Conservation (phyloP, 2,888 invertebrate genomes). For the Leptogaster cylindrica region DNA sequence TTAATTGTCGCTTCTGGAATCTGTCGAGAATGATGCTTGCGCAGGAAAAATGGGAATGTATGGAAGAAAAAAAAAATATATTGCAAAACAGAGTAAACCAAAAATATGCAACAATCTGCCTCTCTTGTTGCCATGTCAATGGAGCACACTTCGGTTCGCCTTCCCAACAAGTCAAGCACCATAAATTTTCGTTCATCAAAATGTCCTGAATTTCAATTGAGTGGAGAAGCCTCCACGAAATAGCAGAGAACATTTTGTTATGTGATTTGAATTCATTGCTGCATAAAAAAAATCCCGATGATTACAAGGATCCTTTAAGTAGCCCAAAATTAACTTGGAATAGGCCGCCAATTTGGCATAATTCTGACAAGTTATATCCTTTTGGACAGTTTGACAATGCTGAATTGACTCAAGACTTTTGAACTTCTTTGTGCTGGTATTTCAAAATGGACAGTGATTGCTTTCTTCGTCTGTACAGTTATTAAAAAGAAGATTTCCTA, state of each 20-base stretch:
- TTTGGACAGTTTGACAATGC: constrained; percentile 14
- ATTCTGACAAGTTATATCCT: constrained; percentile 40
- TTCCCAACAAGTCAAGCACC: constrained; percentile 5
- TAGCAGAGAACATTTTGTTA: neutral
- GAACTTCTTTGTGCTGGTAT: constrained; percentile 26
- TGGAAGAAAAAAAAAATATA: no score
- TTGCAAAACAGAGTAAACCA: no score
- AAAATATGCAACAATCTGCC: no score
- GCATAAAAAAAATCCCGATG: constrained; percentile 17
- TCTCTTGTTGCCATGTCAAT: no score
- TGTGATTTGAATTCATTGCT: constrained; percentile 36
- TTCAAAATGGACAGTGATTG: no score
- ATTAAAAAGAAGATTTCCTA: no score
- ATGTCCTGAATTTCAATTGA: constrained; percentile 22
- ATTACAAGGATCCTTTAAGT: constrained; percentile 16
- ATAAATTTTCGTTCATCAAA: constrained; percentile 24
- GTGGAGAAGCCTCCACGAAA: neutral
- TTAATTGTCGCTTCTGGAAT: no score
- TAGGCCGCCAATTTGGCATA: constrained; percentile 21
- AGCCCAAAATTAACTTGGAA: constrained; percentile 7
- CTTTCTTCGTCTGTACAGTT: no score
- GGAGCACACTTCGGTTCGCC: neutral
- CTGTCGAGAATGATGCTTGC: no score
- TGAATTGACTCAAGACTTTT: constrained; percentile 22
- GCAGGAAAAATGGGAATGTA: no score